Conservation (phyloP, 2,113 vertebrate species). For the Rhea pennata region DNA sequence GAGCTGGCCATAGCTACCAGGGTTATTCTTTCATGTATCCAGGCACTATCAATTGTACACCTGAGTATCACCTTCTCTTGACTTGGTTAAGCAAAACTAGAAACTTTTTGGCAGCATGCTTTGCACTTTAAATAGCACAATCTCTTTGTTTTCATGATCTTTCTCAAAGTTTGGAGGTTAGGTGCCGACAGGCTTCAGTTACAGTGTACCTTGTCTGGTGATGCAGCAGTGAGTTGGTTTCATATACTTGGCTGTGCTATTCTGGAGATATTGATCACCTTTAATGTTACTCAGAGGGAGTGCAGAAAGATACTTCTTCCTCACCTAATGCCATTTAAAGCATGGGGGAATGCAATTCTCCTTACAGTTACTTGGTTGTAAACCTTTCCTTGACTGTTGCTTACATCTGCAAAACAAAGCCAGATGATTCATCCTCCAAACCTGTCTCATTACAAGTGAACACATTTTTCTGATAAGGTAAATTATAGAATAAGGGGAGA, state of each 20-base stretch:
- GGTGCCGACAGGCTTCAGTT: not conserved
- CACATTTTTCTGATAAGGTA: constrained; percentile 53
- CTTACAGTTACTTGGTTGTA: not conserved
- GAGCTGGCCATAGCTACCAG: not conserved
- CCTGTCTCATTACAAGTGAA: not conserved
- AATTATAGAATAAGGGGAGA: constrained; percentile 35
- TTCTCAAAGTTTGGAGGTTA: not conserved
- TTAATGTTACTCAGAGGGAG: not conserved
- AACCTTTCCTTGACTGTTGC: not conserved
- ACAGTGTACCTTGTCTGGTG: not conserved
- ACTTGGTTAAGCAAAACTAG: not conserved
- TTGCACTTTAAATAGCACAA: not conserved
- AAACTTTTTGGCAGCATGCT: not conserved
- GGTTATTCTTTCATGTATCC: not conserved
- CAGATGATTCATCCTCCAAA: constrained; percentile 11
- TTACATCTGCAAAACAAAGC: not conserved
- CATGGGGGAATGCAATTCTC: not conserved
- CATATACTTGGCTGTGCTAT: not conserved
- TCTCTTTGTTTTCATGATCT: not conserved
- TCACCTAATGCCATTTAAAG: not conserved
- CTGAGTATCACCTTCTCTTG: not conserved
- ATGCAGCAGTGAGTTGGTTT: not conserved
- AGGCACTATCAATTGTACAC: not conserved
- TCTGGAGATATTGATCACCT: not conserved
- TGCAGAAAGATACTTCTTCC: not conserved